These are phyloP conservation scores for Zeus faber DNA, from an alignment of 2,113 vertebrate species.

Conservation along the genomic window DNA sequence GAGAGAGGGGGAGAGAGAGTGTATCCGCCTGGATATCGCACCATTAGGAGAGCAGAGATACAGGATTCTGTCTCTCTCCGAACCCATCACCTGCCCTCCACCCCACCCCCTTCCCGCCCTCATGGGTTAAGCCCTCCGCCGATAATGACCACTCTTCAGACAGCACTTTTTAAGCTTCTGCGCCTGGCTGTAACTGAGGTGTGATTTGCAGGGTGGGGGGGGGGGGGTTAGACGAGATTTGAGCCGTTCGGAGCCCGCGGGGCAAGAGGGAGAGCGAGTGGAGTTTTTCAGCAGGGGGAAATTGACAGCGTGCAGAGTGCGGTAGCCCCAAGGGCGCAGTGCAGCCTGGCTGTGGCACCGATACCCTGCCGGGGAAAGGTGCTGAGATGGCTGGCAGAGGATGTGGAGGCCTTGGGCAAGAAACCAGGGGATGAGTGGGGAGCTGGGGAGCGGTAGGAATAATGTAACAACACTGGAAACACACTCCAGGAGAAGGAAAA, in stretches of 20 bases:
- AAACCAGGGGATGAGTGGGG: slow-evolving; percentile 10
- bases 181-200: slow-evolving; percentile 40
- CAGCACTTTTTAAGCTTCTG: slow-evolving; percentile 57
- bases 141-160: slow-evolving; percentile 66
- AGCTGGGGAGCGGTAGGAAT: not conserved
- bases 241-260: slow-evolving; percentile 47
- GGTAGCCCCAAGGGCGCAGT: slow-evolving; percentile 56
- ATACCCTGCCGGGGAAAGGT: slow-evolving; percentile 61
- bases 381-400: slow-evolving; percentile 68
- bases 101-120: slow-evolving; percentile 1
- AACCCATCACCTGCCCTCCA: slow-evolving; percentile 26
- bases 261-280: slow-evolving; percentile 29
- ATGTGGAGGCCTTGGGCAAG: slow-evolving; percentile 54
- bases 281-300: slow-evolving; percentile 44
- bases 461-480: no score
- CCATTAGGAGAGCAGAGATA: slow-evolving; percentile 51
- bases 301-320: slow-evolving; percentile 58
- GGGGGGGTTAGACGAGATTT: slow-evolving; percentile 46
- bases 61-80: slow-evolving; percentile 45
- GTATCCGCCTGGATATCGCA: no score
- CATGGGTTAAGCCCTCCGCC: slow-evolving; percentile 57
- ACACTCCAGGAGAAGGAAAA: not conserved
- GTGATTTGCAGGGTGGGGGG: no score
- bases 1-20: slow-evolving; percentile 17
- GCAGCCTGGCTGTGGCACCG: slow-evolving; percentile 49